Evolutionary conservation across 2,113 vertebrate species (phyloP).

Genomic region (Pachypanchax playfairii): DNA sequence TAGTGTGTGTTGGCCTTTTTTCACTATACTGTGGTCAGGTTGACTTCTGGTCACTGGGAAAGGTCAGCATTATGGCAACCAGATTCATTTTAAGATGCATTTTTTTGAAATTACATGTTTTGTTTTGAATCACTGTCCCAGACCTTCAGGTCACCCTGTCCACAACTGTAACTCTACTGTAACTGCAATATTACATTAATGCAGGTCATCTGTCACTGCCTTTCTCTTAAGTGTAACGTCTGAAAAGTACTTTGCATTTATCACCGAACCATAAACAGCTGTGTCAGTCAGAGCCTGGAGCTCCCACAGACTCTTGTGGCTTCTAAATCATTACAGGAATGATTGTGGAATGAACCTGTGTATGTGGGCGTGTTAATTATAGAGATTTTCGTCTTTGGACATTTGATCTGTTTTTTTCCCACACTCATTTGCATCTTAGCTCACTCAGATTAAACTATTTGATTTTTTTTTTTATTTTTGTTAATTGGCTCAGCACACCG

Average conservation of each 20-base stretch:
- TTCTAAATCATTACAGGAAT: constrained; percentile 44
- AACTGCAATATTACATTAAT: constrained; percentile 22
- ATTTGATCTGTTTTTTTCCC: constrained; percentile 26
- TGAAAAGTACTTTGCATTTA: constrained; percentile 29
- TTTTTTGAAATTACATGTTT: constrained; percentile 39
- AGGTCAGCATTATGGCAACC: constrained; percentile 22
- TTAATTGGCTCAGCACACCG: neutral
- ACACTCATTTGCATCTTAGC: constrained; percentile 36
- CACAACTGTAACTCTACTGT: constrained; percentile 4
- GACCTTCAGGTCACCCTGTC: constrained; percentile 16
- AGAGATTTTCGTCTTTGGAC: constrained; percentile 24
- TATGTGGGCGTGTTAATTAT: constrained; percentile 51
- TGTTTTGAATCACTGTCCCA: constrained; percentile 30
- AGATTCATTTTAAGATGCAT: constrained; percentile 42
- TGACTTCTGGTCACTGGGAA: constrained; percentile 24
- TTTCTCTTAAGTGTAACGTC: constrained; percentile 27
- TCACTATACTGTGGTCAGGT: constrained; percentile 29
- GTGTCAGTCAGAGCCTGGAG: constrained; percentile 1
- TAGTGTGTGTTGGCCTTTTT: constrained; percentile 27
- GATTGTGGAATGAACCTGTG: constrained; percentile 39
- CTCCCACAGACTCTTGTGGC: constrained; percentile 31
- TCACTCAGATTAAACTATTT: constrained; percentile 14
- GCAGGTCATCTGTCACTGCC: constrained; percentile 4
- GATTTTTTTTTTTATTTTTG: constrained; percentile 24
- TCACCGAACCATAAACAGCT: constrained; percentile 21